Evolutionary conservation across 2,888 invertebrate genomes (phyloP).

Genomic region (Octodonta nipae): DNA sequence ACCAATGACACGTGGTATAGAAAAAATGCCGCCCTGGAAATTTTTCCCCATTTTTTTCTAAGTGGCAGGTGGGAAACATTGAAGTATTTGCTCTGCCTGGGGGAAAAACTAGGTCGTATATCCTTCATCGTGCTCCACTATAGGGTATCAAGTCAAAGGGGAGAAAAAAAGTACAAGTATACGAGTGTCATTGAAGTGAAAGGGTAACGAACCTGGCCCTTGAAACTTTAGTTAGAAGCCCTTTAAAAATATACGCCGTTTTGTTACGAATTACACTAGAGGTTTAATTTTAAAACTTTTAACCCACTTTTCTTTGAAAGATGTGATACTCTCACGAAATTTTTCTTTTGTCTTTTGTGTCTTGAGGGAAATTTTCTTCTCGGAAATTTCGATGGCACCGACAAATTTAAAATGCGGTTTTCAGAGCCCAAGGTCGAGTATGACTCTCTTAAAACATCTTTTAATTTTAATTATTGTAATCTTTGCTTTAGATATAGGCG

Average conservation of each 20-base stretch:
- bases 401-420: no score
- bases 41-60: slow-evolving; percentile 7
- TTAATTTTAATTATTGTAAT: no score
- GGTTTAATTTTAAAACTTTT: slow-evolving; percentile 2
- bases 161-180: slow-evolving; percentile 1
- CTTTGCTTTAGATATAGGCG: no score
- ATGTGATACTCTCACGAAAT: neutral
- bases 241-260: neutral
- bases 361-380: slow-evolving; percentile 1
- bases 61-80: slow-evolving; percentile 8
- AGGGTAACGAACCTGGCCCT: slow-evolving; percentile 10
- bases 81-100: slow-evolving; percentile 8
- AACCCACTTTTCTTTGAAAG: slow-evolving; percentile 2
- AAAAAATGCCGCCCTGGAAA: slow-evolving; percentile 5
- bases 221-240: slow-evolving; percentile 6
- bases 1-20: no score
- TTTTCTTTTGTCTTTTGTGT: slow-evolving; percentile 1
- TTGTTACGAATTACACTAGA: slow-evolving; percentile 2
- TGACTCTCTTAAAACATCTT: no score
- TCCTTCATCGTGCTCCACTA: no score
- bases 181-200: slow-evolving; percentile 10
- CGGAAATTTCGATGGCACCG: no score
- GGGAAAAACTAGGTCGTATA: slow-evolving; percentile 6
- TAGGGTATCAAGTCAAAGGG: no score
- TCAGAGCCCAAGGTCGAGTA: no score